Percentiles rank a stretch among this genome's conserved stretches.
Evolutionary conservation across 2,888 invertebrate genomes (phyloP).

Genomic region (Tetropium fuscum): DNA sequence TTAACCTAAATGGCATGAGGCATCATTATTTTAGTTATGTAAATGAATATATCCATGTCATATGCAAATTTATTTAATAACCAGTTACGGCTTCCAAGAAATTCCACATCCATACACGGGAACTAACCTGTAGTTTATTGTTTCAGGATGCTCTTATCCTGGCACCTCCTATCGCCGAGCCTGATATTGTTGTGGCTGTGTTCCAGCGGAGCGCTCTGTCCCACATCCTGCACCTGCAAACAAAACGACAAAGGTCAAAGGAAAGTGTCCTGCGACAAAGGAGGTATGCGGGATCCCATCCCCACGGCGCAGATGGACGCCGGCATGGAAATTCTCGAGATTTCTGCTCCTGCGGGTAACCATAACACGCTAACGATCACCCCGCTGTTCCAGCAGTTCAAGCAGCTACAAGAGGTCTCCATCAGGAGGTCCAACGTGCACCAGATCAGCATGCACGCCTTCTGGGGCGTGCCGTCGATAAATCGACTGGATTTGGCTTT

Average conservation of each 20-base stretch:
- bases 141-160: constrained; percentile 64
- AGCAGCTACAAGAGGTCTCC: constrained; percentile 76
- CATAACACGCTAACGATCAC: constrained; percentile 69
- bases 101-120: too few species aligned
- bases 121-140: too few species aligned
- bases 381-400: constrained; percentile 64
- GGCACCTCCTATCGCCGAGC: constrained; percentile 62
- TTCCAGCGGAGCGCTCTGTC: constrained; percentile 69
- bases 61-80: too few species aligned
- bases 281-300: constrained; percentile 74
- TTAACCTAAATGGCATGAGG: too few species aligned
- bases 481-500: constrained; percentile 75
- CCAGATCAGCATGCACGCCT: constrained; percentile 82
- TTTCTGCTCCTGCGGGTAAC: constrained; percentile 72
- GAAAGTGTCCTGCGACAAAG: constrained; percentile 70
- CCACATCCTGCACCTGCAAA: constrained; percentile 73
- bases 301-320: constrained; percentile 75
- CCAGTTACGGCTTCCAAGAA: too few species aligned
- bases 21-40: too few species aligned
- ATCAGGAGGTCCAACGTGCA: constrained; percentile 80
- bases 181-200: constrained; percentile 62
- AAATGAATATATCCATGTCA: too few species aligned
- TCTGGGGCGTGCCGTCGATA: constrained; percentile 79
- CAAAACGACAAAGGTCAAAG: constrained; percentile 71
- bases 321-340: constrained; percentile 74